phyloP scores from a whole-genome alignment of 1,140 invertebrate genomes.

The Danaus melanippus region DNA sequence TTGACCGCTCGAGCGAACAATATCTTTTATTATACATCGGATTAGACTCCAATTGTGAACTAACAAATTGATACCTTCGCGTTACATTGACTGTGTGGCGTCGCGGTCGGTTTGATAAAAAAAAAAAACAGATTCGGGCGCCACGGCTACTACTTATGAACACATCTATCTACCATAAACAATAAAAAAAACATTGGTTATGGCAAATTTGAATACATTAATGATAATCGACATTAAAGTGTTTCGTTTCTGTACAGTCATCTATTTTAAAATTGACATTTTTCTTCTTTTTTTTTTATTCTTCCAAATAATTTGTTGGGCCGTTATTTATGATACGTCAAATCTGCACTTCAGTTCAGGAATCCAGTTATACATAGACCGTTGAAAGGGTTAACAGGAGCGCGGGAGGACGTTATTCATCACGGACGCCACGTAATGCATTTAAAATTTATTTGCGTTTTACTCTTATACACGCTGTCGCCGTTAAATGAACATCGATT shows the following conservation, averaged over 20 bases:
- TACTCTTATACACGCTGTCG: conserved; percentile 38
- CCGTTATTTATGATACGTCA: background rate
- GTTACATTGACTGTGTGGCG: conserved; percentile 7
- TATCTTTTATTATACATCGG: conserved; percentile 21
- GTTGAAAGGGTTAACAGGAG: conserved; percentile 38
- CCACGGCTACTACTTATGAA: background rate
- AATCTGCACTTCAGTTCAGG: conserved; percentile 9
- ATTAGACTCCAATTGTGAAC: conserved; percentile 19
- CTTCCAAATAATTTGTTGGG: background rate
- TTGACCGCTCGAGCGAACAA: conserved; percentile 24
- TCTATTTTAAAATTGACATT: too few species aligned
- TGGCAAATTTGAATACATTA: too few species aligned
- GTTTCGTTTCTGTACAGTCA: too few species aligned
- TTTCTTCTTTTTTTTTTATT: too few species aligned
- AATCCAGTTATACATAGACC: conserved; percentile 15
- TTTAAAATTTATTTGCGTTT: conserved; percentile 64
- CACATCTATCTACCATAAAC: too few species aligned
- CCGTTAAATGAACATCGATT: conserved; percentile 38
- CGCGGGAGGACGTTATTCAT: conserved; percentile 54
- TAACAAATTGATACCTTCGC: conserved; percentile 20
- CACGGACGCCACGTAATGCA: conserved; percentile 50
- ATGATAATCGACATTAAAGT: too few species aligned
- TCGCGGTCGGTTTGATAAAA: conserved; percentile 6
- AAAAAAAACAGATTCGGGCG: conserved; percentile 11
- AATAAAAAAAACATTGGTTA: too few species aligned